phyloP scores from a whole-genome alignment of 37 sponge, comb jelly and placozoan genomes.

The Lycopodina hypogea region DNA sequence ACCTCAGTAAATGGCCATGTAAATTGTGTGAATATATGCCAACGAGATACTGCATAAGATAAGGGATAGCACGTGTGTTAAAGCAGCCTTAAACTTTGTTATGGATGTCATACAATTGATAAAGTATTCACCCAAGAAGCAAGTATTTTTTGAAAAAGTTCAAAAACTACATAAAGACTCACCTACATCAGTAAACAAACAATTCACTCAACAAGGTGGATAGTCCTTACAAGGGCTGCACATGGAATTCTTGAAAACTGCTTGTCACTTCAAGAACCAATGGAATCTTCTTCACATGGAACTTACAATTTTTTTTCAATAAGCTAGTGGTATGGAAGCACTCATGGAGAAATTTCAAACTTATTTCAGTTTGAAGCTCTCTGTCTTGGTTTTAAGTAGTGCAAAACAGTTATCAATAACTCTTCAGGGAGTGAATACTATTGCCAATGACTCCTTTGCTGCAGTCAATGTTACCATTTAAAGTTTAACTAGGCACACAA shows the following conservation, averaged over 20 bases:
- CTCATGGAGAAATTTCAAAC: too few species aligned
- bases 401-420: too few species aligned
- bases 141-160: constrained; percentile 1
- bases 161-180: neutral
- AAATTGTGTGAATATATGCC: neutral
- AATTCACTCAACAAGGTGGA: neutral
- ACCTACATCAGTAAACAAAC: neutral
- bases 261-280: neutral
- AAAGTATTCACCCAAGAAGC: constrained; percentile 12
- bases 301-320: too few species aligned
- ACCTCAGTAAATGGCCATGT: neutral
- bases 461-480: too few species aligned
- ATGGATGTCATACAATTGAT: constrained; percentile 17
- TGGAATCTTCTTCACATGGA: neutral
- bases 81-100: constrained; percentile 18
- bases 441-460: too few species aligned
- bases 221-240: neutral
- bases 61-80: neutral
- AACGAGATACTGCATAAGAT: neutral
- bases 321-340: too few species aligned
- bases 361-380: too few species aligned
- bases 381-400: too few species aligned
- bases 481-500: too few species aligned
- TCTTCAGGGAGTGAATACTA: too few species aligned
- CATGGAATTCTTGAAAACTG: neutral